Evolutionary conservation across 2,888 invertebrate genomes (phyloP), one percentile per base, ranked within the genome.

Genomic region (Scaptomyza polygonia): DNA sequence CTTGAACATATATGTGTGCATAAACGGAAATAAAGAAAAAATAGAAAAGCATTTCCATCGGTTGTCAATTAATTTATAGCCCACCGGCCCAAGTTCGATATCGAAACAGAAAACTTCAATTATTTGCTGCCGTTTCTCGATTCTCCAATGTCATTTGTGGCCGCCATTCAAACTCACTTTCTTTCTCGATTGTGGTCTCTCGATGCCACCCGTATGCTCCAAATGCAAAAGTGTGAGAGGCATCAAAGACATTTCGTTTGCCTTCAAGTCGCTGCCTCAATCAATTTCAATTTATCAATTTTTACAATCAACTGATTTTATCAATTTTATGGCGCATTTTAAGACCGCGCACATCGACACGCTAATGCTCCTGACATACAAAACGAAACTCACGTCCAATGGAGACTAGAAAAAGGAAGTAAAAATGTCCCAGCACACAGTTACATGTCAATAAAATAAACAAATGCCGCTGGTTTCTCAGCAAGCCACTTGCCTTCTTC

Each of bases 221-320:
- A 63, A 70, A 51, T 51, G 61, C 43, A 55, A 14, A 48, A 67
- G 67, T 68, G 49, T 56, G 61, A 59, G 36, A 9, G 39, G 66
- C 78, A 63, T 75, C 72, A 80, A 81, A 84, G 80, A 42, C 74
- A 59, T 79, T 79, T 36, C 54, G 51, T 53, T 59, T 54, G 53
- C 55, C 54, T 56, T 47, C 45, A 30, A 5, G 42, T 66, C 57
- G 62, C 67, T 79, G 83, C 79, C 77, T 85, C 86, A 84, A 87
- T 84, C 84, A 84, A 84, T 84, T 84, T 84, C 84, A 84, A 84
- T 84, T 84, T 84, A 84, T 84, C 84, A 84, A 84, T 87, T 84
- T 85, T 85, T 87, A 87, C 84, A 84, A 84, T 84, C 84, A 84
- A 82, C 84, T 84, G 84, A 84, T 84, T 84, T 84, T 79, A 84